Base-by-base conservation (phyloP, 2,797 vertebrate genomes). In the Mycteria americana region DNA sequence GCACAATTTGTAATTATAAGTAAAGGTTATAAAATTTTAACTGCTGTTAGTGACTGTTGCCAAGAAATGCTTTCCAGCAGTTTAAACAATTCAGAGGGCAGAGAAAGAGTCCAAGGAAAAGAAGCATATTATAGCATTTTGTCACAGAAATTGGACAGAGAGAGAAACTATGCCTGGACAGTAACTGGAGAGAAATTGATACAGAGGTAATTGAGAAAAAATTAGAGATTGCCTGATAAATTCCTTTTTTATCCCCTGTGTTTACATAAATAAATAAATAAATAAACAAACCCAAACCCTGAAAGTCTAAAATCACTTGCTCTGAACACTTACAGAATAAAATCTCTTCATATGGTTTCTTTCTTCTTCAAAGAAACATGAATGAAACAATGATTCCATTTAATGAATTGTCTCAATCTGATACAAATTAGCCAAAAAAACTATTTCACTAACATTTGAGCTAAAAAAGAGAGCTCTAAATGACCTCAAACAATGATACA, bases 1-100 rank as follows among this genome's bases (percentile, higher is more conserved):
- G 17, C 21, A 75, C 5, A 89, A 43, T 89, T 97, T 76, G 12
- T 86, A 91, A 88, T 91, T 93, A 78, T 37, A 95, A 87, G 22
- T 75, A 94, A 96, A 94, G 21, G 15, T 88, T 89, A 78, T 73
- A 94, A 82, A 92, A 92, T 75, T 95, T 93, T 94, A 88, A 87
- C 57, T 75, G 25, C 56, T 41, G 13, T 69, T 67, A 90, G 57
- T 80, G 12, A 59, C 48, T 43, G 37, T 78, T 90, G 45, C 83
- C 87, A 96, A 60, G 65, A 91, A 56, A 85, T 0, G 6, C 11
- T 84, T 91, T 85, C 74, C 64, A 86, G 15, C 59, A 94, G 76
- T 51, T 96, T 87, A 77, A 94, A 91, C 37, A 88, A 72, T 89
- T 92, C 63, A 82, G 25, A 24, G 9, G 33, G 35, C 28, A 91